Evolutionary conservation across 1,140 invertebrate genomes (phyloP), one percentile per base, ranked within the genome.

Genomic region (Coenobita brevimanus): DNA sequence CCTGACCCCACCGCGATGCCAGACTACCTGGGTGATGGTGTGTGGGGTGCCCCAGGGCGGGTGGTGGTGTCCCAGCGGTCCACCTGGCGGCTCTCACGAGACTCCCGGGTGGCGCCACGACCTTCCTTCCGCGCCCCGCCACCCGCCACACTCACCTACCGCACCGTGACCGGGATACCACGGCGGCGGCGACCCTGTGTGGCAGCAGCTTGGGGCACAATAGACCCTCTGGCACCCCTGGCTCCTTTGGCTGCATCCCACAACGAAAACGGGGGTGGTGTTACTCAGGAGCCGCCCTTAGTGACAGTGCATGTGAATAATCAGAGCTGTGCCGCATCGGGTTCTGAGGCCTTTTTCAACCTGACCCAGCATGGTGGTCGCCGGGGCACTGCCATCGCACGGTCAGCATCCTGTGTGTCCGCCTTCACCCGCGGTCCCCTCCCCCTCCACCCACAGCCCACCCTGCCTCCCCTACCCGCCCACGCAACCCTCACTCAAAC

Each of bases 281-380:
- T 75, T 33, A 30, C 43, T 2, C 54, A 36, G 0, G 84, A 87
- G 33, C 78, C 84, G 27, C 84, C 84, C 8, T 76, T 87, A 0
- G 76, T 87, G 2, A 87, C 84, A n/a, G 43, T 87, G 2, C 84
- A 87, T 27, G 76, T 87, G 13, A 87, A 80, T n/a, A 87, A 87
- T 64, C 36, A 87, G n/a, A 87, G 84, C 76, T 87, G 84, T 67
- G 84, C 84, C 6, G 84, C 84, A 41, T 87, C 84, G 10, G 84
- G 84, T 1, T 87, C 84, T 8, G 84, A 87, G 38, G 84, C 84
- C 41, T 87, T 87, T 76, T 87, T 87, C 64, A 87, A 87, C 62
- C 64, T 87, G 46, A 80, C 46, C 27, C 84, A 87, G 41, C 84
- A 87, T 67, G 84, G 84, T 46, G 84, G 84, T 21, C 84, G 84